A percentile compares a stretch with the other conserved stretches of the same genome.
Evolutionary conservation across 2,797 vertebrate species (phyloP).

Genomic region (Oreochromis grahami): DNA sequence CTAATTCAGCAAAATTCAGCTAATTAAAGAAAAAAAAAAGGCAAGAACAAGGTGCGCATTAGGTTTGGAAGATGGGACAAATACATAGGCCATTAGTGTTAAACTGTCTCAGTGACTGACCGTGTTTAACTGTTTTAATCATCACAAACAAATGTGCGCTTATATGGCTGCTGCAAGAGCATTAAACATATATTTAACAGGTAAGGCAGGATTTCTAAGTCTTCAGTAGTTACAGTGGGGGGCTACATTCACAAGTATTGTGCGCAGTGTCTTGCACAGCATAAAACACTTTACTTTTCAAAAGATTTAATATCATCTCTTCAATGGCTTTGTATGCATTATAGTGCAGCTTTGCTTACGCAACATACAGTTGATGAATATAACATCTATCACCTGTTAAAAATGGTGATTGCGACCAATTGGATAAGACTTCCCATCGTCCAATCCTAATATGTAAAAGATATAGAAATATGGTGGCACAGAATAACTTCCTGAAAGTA

Average conservation of each 20-base stretch:
- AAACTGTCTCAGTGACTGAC: neutral
- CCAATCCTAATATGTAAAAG: conserved; percentile 15
- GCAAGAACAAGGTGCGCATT: neutral
- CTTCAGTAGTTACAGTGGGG: neutral
- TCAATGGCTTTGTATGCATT: conserved; percentile 13
- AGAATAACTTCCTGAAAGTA: conserved; percentile 18
- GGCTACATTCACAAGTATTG: neutral
- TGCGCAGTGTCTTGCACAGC: neutral
- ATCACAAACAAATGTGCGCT: neutral
- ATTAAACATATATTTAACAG: neutral
- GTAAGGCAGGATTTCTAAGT: neutral
- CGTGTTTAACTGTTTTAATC: neutral
- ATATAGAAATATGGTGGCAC: conserved; percentile 22
- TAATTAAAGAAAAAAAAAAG: neutral
- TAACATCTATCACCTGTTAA: neutral
- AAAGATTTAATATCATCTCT: neutral
- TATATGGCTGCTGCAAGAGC: neutral
- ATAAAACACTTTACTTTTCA: neutral
- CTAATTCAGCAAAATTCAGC: neutral
- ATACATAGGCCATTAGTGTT: neutral
- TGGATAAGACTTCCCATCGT: neutral
- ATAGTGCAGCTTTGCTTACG: neutral
- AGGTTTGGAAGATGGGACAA: conserved; percentile 17
- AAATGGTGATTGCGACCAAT: neutral
- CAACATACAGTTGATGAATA: neutral